A percentile compares a stretch with the other conserved stretches of the same genome.
phyloP scores from a whole-genome alignment of 2,797 vertebrate genomes.

The Coranthus polyacanthus region DNA sequence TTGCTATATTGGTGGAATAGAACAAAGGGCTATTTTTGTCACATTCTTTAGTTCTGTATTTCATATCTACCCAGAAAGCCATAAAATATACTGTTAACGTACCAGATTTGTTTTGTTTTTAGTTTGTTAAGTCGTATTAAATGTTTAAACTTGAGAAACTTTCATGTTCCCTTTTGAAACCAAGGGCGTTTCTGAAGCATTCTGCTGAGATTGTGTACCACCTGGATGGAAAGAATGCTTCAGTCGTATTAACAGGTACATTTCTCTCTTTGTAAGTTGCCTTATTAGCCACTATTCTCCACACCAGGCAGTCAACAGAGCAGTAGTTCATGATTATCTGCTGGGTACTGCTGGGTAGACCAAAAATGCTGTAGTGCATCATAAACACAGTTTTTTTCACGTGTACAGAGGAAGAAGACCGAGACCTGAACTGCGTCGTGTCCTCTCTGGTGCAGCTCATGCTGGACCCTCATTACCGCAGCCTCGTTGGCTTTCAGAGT shows the following conservation, averaged over 20 bases:
- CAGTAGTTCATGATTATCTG: neutral
- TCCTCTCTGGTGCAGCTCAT: constrained; percentile 95
- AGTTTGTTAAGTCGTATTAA: neutral
- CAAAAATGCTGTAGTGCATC: neutral
- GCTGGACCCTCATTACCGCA: constrained; percentile 95
- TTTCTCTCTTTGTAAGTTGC: constrained; percentile 4
- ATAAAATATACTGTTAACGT: no score
- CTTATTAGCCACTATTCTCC: neutral
- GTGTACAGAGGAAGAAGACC: constrained; percentile 92
- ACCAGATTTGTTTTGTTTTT: no score
- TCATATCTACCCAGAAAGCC: no score
- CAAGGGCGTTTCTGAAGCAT: constrained; percentile 90
- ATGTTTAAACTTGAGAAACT: neutral
- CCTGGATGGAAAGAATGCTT: constrained; percentile 90
- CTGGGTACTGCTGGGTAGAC: neutral
- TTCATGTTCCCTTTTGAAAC: constrained; percentile 34
- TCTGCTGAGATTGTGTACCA: constrained; percentile 92
- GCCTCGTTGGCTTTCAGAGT: constrained; percentile 93
- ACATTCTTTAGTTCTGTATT: no score
- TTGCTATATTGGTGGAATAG: no score
- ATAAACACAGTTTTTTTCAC: constrained; percentile 40
- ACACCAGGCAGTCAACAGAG: neutral
- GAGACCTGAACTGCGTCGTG: constrained; percentile 93
- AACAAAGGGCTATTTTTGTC: no score
- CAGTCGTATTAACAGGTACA: constrained; percentile 94